Conservation (phyloP, 2,113 vertebrate genomes). For the Lophochroa leadbeateri region DNA sequence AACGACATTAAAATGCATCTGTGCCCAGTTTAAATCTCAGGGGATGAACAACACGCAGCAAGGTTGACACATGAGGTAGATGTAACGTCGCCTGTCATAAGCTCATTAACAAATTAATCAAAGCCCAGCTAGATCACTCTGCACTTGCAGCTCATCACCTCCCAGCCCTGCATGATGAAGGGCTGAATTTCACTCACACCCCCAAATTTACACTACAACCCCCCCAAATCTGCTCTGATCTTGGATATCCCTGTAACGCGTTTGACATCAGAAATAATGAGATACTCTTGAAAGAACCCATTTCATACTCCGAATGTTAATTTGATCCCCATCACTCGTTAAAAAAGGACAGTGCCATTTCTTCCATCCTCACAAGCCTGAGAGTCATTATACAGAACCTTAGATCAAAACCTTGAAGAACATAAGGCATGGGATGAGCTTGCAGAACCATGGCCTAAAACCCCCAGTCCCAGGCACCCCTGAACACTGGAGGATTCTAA, state of each 20-base stretch:
- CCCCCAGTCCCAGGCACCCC: neutral
- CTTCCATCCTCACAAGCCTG: neutral
- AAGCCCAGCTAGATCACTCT: neutral
- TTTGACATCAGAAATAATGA: slow-evolving; percentile 56
- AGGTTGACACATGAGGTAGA: neutral
- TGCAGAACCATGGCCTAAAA: neutral
- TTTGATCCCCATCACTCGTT: slow-evolving; percentile 21
- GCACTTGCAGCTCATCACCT: neutral
- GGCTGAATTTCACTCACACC: neutral
- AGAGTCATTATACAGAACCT: neutral
- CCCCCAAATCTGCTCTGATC: slow-evolving; percentile 29
- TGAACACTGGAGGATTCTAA: neutral
- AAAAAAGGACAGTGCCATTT: neutral
- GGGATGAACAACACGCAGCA: neutral
- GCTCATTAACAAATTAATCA: slow-evolving; percentile 53
- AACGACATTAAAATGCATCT: neutral
- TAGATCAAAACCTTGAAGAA: neutral
- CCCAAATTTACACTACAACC: neutral
- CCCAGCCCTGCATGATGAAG: neutral
- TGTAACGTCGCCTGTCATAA: neutral
- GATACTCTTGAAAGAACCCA: neutral
- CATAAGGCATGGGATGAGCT: neutral
- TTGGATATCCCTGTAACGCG: neutral
- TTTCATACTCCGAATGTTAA: slow-evolving; percentile 5
- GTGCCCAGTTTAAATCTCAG: neutral